Percentiles rank a stretch among this genome's conserved stretches.
phyloP scores from a whole-genome alignment of 2,113 vertebrate genomes.

The Festucalex cinctus region DNA sequence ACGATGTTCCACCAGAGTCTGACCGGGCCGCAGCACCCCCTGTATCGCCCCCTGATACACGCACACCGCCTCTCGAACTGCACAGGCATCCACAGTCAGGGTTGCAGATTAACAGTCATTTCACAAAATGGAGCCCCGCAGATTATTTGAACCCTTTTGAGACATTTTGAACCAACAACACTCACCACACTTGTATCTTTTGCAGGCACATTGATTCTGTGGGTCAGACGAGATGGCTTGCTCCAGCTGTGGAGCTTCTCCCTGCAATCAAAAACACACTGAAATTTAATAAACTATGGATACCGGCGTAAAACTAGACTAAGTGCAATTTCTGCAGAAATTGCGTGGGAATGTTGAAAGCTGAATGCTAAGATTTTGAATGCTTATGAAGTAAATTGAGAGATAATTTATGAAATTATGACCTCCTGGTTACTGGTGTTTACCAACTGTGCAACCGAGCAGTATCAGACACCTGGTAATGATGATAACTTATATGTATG shows the following conservation, averaged over 20 bases:
- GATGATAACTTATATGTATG: too few species aligned
- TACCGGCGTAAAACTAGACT: neutral
- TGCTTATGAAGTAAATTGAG: too few species aligned
- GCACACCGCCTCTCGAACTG: slow-evolving; percentile 89
- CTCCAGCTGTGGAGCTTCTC: slow-evolving; percentile 84
- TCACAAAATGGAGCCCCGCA: neutral
- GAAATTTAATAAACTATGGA: neutral
- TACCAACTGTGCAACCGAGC: too few species aligned
- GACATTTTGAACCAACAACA: neutral
- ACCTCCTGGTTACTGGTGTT: too few species aligned
- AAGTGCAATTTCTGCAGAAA: too few species aligned
- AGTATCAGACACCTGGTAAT: too few species aligned
- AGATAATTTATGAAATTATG: too few species aligned
- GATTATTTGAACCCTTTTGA: neutral
- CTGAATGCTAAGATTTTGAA: too few species aligned
- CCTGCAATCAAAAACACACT: slow-evolving; percentile 62
- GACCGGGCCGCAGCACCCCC: slow-evolving; percentile 85
- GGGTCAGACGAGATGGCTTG: slow-evolving; percentile 75
- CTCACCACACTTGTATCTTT: slow-evolving; percentile 88
- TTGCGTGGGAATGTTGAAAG: too few species aligned
- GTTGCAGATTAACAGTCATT: neutral
- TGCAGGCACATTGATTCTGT: slow-evolving; percentile 85
- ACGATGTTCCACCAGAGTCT: slow-evolving; percentile 83
- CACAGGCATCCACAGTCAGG: slow-evolving; percentile 18
- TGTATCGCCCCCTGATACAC: slow-evolving; percentile 73